Percentiles rank a stretch among this genome's conserved stretches.
Conservation (phyloP, 2,797 vertebrate genomes). For the Botia almorhae region DNA sequence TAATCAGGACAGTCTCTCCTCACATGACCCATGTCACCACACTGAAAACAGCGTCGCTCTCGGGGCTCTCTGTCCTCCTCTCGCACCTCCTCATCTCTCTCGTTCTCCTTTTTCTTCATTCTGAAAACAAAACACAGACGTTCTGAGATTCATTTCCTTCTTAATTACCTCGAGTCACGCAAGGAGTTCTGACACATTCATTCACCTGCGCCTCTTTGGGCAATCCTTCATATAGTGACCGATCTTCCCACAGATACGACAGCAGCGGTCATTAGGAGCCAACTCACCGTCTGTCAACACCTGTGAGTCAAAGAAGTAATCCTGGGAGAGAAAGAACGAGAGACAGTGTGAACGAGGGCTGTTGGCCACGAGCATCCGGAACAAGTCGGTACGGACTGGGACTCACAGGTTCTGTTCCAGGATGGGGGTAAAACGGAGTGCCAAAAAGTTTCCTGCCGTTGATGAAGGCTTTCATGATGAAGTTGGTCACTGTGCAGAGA, state of each 20-base stretch:
- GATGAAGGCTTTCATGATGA: slow-evolving; percentile 99
- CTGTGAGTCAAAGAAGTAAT: slow-evolving; percentile 98
- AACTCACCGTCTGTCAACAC: slow-evolving; percentile 95
- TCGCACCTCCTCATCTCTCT: slow-evolving; percentile 89
- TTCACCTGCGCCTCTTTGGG: slow-evolving; percentile 94
- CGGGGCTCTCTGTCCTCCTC: slow-evolving; percentile 94
- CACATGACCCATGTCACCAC: slow-evolving; percentile 93
- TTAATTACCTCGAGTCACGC: too few species aligned
- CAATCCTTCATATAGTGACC: slow-evolving; percentile 99
- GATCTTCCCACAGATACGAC: slow-evolving; percentile 97
- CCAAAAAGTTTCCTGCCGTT: slow-evolving; percentile 97
- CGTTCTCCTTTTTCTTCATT: slow-evolving; percentile 96
- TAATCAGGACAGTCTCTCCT: slow-evolving; percentile 95
- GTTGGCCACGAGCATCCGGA: too few species aligned
- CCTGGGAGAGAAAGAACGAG: slow-evolving; percentile 71
- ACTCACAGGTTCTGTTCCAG: slow-evolving; percentile 91
- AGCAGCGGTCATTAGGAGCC: slow-evolving; percentile 97
- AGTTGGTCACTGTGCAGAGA: slow-evolving; percentile 91
- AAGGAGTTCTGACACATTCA: too few species aligned
- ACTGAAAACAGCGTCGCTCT: slow-evolving; percentile 96
- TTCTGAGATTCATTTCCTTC: too few species aligned
- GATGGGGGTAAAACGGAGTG: slow-evolving; percentile 89
- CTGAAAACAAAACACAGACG: too few species aligned
- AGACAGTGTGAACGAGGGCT: neutral
- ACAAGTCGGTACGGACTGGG: too few species aligned